Percentiles rank a stretch among this genome's conserved stretches.
Evolutionary conservation across 2,797 vertebrate genomes (phyloP).

Genomic region (Amblyopsis hoosieri): DNA sequence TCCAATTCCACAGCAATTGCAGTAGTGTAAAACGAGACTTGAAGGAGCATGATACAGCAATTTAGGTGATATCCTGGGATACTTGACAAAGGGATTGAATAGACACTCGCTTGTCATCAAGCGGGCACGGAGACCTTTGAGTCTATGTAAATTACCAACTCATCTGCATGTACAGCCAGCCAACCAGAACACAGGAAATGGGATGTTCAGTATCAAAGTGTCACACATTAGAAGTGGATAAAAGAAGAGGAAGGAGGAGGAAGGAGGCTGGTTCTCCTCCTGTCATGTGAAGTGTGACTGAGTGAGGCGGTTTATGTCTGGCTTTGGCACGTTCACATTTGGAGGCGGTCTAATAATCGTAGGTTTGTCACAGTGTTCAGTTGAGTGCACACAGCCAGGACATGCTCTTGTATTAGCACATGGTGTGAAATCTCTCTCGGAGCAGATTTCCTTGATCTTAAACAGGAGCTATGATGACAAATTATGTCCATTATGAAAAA

Average conservation of each 20-base stretch:
- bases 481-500: neutral
- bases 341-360: conserved; percentile 55
- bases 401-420: conserved; percentile 47
- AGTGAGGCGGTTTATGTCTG: conserved; percentile 52
- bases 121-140: conserved; percentile 65
- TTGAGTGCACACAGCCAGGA: conserved; percentile 44
- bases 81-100: conserved; percentile 67
- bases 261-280: conserved; percentile 38
- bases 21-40: conserved; percentile 65
- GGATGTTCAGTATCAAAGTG: conserved; percentile 74
- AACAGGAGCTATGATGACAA: neutral
- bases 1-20: conserved; percentile 64
- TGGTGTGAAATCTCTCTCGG: conserved; percentile 42
- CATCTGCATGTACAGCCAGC: conserved; percentile 68
- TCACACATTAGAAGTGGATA: conserved; percentile 64
- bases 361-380: conserved; percentile 63
- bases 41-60: conserved; percentile 72
- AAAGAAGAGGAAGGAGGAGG: conserved; percentile 50
- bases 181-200: conserved; percentile 66
- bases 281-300: conserved; percentile 63
- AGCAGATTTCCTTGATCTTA: conserved; percentile 51
- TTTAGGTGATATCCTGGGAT: conserved; percentile 59
- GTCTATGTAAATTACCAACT: conserved; percentile 67
- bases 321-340: conserved; percentile 56
- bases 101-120: conserved; percentile 65